phyloP scores from a whole-genome alignment of 1,140 invertebrate species.

The Homarus americanus region DNA sequence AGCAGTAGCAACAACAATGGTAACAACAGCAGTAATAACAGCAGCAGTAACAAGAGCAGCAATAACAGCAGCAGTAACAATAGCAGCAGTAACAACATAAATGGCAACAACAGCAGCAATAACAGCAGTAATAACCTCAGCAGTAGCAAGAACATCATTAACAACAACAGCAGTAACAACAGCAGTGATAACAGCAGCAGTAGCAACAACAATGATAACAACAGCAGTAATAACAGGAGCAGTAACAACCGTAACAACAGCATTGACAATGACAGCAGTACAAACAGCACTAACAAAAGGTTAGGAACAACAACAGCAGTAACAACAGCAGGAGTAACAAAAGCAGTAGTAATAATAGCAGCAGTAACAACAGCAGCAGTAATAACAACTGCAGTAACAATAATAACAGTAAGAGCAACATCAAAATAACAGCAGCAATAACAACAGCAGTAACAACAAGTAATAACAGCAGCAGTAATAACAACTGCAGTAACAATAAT shows the following conservation, averaged over 20 bases:
- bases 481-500: not conserved
- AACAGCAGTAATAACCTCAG: not conserved
- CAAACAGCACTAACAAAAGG: not conserved
- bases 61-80: no score
- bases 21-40: no score
- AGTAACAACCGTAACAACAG: not conserved
- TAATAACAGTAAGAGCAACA: not conserved
- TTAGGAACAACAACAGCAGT: not conserved
- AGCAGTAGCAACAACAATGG: no score
- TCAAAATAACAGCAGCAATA: not conserved
- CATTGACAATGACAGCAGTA: not conserved
- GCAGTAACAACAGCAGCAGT: not conserved
- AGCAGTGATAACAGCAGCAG: not conserved
- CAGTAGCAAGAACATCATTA: not conserved
- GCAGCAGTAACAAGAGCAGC: no score
- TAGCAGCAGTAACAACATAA: no score
- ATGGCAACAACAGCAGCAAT: no score
- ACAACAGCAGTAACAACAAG: not conserved
- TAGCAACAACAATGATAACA: not conserved
- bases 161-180: not conserved
- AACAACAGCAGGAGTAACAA: not conserved
- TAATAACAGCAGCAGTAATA: not conserved
- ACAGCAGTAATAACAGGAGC: not conserved
- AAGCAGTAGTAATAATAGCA: not conserved
- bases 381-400: not conserved